Percentiles rank a stretch among this genome's conserved stretches.
Evolutionary conservation across 2,797 vertebrate species (phyloP).

Genomic region (Cichlasoma orientale): DNA sequence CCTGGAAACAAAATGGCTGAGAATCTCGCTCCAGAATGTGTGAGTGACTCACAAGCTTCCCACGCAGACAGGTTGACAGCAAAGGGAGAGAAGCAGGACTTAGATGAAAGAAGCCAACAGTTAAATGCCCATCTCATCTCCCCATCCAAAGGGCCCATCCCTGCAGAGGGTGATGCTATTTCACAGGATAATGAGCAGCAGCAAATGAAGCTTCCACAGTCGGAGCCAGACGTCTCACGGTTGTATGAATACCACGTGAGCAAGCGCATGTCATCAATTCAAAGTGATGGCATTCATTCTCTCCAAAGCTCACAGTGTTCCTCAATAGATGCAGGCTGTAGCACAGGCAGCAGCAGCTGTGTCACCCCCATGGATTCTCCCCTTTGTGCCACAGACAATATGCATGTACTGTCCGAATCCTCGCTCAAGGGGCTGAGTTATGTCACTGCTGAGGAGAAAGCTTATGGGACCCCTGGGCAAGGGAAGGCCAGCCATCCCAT

Average conservation of each 20-base stretch:
- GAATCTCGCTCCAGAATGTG: slow-evolving; percentile 80
- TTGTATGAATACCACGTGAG: slow-evolving; percentile 91
- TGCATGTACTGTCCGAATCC: slow-evolving; percentile 87
- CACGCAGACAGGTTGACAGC: slow-evolving; percentile 81
- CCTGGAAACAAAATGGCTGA: slow-evolving; percentile 84
- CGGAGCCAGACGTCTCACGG: slow-evolving; percentile 84
- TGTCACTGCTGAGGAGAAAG: slow-evolving; percentile 86
- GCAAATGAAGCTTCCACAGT: slow-evolving; percentile 78
- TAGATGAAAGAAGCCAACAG: slow-evolving; percentile 81
- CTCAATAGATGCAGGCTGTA: slow-evolving; percentile 94
- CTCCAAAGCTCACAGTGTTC: slow-evolving; percentile 96
- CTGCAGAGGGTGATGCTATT: slow-evolving; percentile 75
- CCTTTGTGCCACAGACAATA: slow-evolving; percentile 87
- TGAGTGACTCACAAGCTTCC: slow-evolving; percentile 82
- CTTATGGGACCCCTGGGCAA: slow-evolving; percentile 79
- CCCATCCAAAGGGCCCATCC: slow-evolving; percentile 84
- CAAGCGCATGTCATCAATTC: slow-evolving; percentile 94
- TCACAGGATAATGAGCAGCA: slow-evolving; percentile 80
- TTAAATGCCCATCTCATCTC: slow-evolving; percentile 79
- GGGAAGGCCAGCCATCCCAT: slow-evolving; percentile 82
- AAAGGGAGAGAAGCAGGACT: slow-evolving; percentile 82
- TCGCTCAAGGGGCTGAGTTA: slow-evolving; percentile 86
- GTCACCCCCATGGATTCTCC: slow-evolving; percentile 94
- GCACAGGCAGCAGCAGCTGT: slow-evolving; percentile 91
- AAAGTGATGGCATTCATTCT: slow-evolving; percentile 92